Conservation (phyloP, 2,113 vertebrate genomes). For the Chinchilla lanigera region DNA sequence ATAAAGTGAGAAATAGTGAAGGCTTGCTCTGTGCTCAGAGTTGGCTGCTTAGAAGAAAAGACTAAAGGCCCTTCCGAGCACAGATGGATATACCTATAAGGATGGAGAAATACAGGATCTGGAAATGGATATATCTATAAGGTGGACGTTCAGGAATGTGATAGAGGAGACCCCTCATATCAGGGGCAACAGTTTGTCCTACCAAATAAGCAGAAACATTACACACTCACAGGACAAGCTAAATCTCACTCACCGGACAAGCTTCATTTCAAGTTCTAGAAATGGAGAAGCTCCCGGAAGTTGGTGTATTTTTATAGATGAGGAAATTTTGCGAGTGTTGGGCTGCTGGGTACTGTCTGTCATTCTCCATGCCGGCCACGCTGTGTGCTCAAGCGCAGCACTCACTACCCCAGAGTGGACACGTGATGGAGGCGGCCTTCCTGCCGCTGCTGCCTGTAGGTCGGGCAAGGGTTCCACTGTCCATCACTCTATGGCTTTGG, state of each 20-base stretch:
- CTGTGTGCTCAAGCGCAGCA: neutral
- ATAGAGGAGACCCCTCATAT: neutral
- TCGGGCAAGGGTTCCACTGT: neutral
- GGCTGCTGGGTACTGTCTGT: accelerated
- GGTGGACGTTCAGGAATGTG: neutral
- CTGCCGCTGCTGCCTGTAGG: neutral
- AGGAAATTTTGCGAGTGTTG: neutral
- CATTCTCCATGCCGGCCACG: too few relatives aligned
- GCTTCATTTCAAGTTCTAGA: neutral
- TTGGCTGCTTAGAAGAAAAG: slow-evolving; percentile 13
- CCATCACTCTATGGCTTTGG: neutral
- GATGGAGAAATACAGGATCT: too few relatives aligned
- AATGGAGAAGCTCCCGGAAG: neutral
- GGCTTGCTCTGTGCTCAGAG: neutral
- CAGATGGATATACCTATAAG: neutral
- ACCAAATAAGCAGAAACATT: neutral
- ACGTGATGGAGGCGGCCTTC: neutral
- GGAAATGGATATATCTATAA: neutral
- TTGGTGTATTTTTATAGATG: neutral
- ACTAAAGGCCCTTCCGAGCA: neutral
- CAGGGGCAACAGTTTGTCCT: neutral
- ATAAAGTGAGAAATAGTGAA: neutral
- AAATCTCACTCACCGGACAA: neutral
- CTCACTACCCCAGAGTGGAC: neutral
- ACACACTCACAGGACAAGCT: neutral